These are phyloP conservation scores for Lepas anatifera DNA, from an alignment of 2,888 invertebrate species.

Conservation along the genomic window DNA sequence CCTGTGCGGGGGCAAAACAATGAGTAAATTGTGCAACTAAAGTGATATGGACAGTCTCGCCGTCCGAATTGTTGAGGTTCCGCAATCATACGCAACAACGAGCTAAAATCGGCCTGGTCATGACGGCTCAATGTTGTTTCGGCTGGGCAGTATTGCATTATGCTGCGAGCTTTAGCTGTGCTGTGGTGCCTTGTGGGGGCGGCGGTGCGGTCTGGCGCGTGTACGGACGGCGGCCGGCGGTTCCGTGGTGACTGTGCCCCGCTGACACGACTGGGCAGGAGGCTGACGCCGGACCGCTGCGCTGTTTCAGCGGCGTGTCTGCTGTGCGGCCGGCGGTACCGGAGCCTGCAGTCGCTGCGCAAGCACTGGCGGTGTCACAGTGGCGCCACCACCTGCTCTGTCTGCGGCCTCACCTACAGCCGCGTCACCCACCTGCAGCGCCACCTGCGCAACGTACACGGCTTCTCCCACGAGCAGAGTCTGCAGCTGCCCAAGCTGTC, in stretches of 20 bases:
- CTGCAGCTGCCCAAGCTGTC: background rate
- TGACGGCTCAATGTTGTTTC: too few species aligned
- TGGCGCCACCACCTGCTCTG: background rate
- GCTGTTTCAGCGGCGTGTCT: background rate
- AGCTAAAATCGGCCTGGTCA: too few species aligned
- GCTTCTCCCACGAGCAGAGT: background rate
- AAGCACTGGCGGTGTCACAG: conserved; percentile 2
- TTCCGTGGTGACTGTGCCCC: background rate
- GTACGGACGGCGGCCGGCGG: too few species aligned
- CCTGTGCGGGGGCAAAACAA: too few species aligned
- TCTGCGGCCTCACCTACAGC: background rate
- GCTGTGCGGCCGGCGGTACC: background rate
- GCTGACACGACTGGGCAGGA: too few species aligned
- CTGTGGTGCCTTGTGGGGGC: too few species aligned
- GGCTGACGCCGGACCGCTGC: too few species aligned
- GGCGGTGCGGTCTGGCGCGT: too few species aligned
- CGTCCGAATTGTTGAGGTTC: too few species aligned
- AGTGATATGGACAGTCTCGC: too few species aligned
- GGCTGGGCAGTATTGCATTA: background rate
- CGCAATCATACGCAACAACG: too few species aligned
- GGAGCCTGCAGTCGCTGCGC: background rate
- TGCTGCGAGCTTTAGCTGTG: background rate
- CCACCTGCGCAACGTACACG: conserved; percentile 6
- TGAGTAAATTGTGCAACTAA: too few species aligned
- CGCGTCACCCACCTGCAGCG: conserved; percentile 1